Percentiles rank a stretch among this genome's conserved stretches.
Conservation (phyloP, 1,140 invertebrate genomes). For the Drosophila micromelanica region DNA sequence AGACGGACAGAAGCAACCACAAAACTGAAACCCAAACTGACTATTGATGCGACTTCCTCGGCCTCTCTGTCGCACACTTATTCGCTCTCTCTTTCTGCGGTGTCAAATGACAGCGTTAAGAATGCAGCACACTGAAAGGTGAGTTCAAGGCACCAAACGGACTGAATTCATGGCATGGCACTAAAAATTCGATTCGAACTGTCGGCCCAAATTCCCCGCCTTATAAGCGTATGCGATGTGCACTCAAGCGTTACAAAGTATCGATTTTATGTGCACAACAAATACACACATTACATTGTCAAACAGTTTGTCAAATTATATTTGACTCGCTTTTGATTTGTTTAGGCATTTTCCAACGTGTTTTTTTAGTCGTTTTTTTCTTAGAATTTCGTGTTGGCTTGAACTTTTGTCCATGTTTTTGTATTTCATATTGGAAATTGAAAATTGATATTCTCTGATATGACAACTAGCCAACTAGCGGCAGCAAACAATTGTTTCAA, state of each 20-base stretch:
- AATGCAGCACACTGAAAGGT: conserved; percentile 28
- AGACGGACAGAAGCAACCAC: conserved; percentile 26
- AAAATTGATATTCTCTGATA: conserved; percentile 56
- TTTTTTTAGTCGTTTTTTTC: conserved; percentile 23
- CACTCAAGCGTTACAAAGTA: conserved; percentile 46
- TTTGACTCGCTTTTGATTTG: conserved; percentile 39
- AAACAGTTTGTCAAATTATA: conserved; percentile 36
- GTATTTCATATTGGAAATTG: conserved; percentile 42
- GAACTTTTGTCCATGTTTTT: conserved; percentile 45
- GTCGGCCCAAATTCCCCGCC: conserved; percentile 23
- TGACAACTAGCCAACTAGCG: conserved; percentile 7
- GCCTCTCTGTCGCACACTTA: conserved; percentile 2
- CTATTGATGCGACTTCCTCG: conserved; percentile 42
- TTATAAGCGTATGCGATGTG: conserved; percentile 11
- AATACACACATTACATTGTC: conserved; percentile 31
- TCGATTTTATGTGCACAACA: conserved; percentile 51
- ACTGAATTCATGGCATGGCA: conserved; percentile 24
- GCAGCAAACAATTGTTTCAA: conserved; percentile 49
- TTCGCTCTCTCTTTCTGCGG: conserved; percentile 21
- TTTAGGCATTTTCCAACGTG: conserved; percentile 36
- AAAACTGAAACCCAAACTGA: conserved; percentile 52
- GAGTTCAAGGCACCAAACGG: conserved; percentile 34
- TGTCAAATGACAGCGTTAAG: conserved; percentile 53
- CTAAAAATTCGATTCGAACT: conserved; percentile 28
- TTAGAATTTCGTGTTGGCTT: conserved; percentile 24